These are phyloP conservation scores for Drosophila imparisetae DNA, from an alignment of 2,888 invertebrate species.

Conservation along the genomic window DNA sequence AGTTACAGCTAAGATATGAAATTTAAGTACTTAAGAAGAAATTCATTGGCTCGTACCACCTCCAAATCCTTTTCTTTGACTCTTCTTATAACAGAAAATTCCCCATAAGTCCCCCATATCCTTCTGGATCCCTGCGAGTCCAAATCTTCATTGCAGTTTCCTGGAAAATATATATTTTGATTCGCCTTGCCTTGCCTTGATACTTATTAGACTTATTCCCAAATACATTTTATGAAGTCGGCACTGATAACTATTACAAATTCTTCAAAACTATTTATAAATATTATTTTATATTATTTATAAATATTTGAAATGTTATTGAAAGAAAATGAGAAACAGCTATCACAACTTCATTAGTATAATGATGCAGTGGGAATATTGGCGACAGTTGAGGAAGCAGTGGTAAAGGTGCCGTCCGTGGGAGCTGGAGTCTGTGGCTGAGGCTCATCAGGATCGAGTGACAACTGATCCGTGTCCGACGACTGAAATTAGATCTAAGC, in stretches of 20 bases:
- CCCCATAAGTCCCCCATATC: background rate
- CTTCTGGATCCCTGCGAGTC: background rate
- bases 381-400: background rate
- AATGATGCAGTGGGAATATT: background rate
- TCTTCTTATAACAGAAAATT: background rate
- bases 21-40: too few species aligned
- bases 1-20: too few species aligned
- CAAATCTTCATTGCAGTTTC: background rate
- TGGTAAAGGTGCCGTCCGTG: conserved; percentile 50
- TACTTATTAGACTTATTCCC: background rate
- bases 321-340: background rate
- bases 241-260: background rate
- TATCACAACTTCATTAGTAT: too few species aligned
- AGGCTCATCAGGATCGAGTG: conserved; percentile 31
- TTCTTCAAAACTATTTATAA: background rate
- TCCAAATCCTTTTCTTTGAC: background rate
- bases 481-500: conserved; percentile 62
- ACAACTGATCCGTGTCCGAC: conserved; percentile 32
- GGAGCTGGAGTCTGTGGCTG: conserved; percentile 63
- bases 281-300: too few species aligned
- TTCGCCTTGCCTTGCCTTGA: too few species aligned
- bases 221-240: background rate
- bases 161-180: background rate
- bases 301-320: background rate
- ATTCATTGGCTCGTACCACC: too few species aligned